Base-by-base conservation (phyloP, 1,140 invertebrate species). In the Trissolcus basalis region DNA sequence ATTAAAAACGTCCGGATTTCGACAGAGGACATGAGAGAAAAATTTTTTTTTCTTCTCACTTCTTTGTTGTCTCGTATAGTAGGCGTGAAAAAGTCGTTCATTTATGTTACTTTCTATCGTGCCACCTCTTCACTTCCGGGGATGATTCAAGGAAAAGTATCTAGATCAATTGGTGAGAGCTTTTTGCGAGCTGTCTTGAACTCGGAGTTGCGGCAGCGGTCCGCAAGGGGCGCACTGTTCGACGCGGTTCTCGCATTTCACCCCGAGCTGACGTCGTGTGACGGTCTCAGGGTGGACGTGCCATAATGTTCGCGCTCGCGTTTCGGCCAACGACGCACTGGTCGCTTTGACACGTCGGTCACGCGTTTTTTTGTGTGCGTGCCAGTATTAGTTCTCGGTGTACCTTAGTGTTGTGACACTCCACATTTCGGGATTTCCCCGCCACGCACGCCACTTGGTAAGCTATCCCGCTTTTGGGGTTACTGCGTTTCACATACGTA, bases 141-240 rank as follows among this genome's bases (percentile, higher is more conserved):
- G 51, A 41, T 49, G 55, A 70, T 70, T 59, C 50, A 67, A 73
- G 61, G 50, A 69, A 69, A 75, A 70, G 60, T 76, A 76, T 76
- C 73, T 76, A 61, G 73, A 76, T 76, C 73, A 70, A 76, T 75
- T 69, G 59, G 56, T 59, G 65, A 19, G 59, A 53, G 72, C 58
- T 67, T 68, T 65, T 55, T 59, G 65, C 49, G 13, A 51, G 65
- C 63, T 63, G 67, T 49, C 55, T 60, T 61, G 61, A 71, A 67
- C 67, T 67, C 67, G 50, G 15, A n/a, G 55, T 50, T 67, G 39
- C 0, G 6, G 1, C 44, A 60, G 54, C 49, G 16, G 41, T 27
- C 67, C 73, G 67, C 67, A 35, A 61, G 73, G 11, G 61, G 73
- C 67, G 61, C 35, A 7, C 41, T 10, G 32, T 47, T 70, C 60